Conservation (phyloP, 1,140 invertebrate species). For the Zaprionus ghesquierei region DNA sequence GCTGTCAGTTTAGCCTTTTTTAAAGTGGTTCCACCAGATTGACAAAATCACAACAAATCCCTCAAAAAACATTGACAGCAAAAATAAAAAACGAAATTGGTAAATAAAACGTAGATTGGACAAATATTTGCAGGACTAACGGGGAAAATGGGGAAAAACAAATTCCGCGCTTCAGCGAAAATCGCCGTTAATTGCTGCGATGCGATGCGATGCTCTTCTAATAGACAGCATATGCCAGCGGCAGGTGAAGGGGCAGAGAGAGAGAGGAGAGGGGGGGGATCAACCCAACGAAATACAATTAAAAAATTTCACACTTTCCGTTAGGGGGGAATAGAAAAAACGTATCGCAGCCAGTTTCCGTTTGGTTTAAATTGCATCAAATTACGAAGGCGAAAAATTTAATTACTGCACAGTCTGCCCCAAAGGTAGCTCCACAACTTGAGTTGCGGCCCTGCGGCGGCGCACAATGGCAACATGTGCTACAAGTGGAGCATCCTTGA, state of each 20-base stretch:
- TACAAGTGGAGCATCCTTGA: constrained; percentile 76
- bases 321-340: not conserved
- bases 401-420: constrained; percentile 66
- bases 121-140: constrained; percentile 21
- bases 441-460: constrained; percentile 15
- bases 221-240: constrained; percentile 37
- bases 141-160: constrained; percentile 5
- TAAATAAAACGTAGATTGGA: not conserved
- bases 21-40: not conserved
- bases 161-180: constrained; percentile 20
- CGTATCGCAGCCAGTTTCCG: constrained; percentile 51
- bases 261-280: not conserved
- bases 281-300: constrained; percentile 39
- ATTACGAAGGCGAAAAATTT: constrained; percentile 75
- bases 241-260: not conserved
- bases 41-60: constrained; percentile 15
- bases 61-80: constrained; percentile 9
- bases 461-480: constrained; percentile 79
- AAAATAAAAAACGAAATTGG: not conserved
- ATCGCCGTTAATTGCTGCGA: constrained; percentile 29
- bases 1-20: constrained; percentile 2
- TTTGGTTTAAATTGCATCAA: constrained; percentile 66
- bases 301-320: constrained; percentile 44
- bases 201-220: constrained; percentile 13
- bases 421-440: constrained; percentile 25